Evolutionary conservation across 2,113 vertebrate genomes (phyloP).

Genomic region (Rana temporaria): DNA sequence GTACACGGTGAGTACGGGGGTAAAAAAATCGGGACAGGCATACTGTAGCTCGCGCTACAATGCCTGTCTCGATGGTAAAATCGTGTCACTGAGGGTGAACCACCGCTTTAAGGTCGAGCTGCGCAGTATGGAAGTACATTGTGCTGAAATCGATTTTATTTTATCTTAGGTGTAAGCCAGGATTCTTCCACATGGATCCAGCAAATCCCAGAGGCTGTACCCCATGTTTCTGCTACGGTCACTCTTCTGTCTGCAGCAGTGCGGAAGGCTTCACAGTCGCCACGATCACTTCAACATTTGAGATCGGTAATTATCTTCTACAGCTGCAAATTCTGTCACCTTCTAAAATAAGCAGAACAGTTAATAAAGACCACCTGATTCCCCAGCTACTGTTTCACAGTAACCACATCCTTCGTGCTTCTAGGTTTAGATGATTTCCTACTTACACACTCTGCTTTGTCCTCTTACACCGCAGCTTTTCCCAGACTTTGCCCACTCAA

Average conservation of each 20-base stretch:
- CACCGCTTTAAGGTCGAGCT: too few species aligned
- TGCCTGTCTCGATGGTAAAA: too few species aligned
- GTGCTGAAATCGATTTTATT: background rate
- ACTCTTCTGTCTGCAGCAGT: slow-evolving; percentile 91
- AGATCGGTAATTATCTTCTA: slow-evolving; percentile 73
- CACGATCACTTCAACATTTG: slow-evolving; percentile 80
- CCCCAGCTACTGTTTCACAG: slow-evolving; percentile 17
- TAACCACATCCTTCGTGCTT: background rate
- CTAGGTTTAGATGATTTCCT: background rate
- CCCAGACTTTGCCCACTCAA: background rate
- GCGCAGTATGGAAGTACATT: slow-evolving; percentile 19
- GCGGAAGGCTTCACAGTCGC: slow-evolving; percentile 82
- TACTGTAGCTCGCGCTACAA: too few species aligned
- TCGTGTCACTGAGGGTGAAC: too few species aligned
- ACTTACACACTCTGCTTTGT: background rate
- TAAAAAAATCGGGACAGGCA: too few species aligned
- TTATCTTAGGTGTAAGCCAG: slow-evolving; percentile 89
- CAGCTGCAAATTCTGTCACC: background rate
- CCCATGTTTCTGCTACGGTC: slow-evolving; percentile 94
- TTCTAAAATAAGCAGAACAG: background rate
- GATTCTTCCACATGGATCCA: slow-evolving; percentile 90
- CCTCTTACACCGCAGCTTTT: background rate
- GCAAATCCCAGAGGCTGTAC: slow-evolving; percentile 88
- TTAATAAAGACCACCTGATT: background rate
- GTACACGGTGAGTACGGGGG: too few species aligned